Conservation (phyloP, 2,888 invertebrate species). For the Mesoligia furuncula region DNA sequence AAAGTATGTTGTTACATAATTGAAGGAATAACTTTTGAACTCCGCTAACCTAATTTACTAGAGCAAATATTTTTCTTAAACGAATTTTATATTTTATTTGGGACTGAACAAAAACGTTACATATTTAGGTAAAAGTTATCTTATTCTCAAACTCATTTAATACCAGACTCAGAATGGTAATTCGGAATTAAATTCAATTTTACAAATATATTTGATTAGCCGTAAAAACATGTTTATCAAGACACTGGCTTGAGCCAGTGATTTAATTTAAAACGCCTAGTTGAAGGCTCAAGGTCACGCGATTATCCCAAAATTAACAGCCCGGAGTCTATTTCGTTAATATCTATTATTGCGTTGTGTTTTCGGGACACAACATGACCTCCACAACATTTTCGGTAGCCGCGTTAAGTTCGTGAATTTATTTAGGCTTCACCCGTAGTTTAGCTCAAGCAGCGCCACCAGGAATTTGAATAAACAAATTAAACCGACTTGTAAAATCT, state of each 20-base stretch:
- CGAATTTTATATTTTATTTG: slow-evolving; percentile 21
- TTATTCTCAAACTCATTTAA: slow-evolving; percentile 30
- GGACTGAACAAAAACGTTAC: slow-evolving; percentile 12
- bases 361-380: no score
- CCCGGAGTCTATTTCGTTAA: background rate
- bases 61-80: slow-evolving; percentile 33
- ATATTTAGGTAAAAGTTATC: slow-evolving; percentile 7
- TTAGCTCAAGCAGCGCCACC: no score
- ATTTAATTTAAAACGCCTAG: slow-evolving; percentile 48
- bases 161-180: slow-evolving; percentile 6
- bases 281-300: slow-evolving; percentile 4
- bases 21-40: slow-evolving; percentile 21
- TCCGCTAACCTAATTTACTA: slow-evolving; percentile 11
- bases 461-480: background rate
- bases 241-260: slow-evolving; percentile 12
- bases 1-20: slow-evolving; percentile 1
- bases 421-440: background rate
- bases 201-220: slow-evolving; percentile 49
- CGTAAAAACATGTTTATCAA: slow-evolving; percentile 42
- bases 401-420: background rate
- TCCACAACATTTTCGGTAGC: background rate
- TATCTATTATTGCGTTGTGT: background rate
- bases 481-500: background rate
- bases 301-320: slow-evolving; percentile 30
- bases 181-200: slow-evolving; percentile 37